Evolutionary conservation across 1,140 invertebrate species (phyloP).

Genomic region (Drosophila orosa): DNA sequence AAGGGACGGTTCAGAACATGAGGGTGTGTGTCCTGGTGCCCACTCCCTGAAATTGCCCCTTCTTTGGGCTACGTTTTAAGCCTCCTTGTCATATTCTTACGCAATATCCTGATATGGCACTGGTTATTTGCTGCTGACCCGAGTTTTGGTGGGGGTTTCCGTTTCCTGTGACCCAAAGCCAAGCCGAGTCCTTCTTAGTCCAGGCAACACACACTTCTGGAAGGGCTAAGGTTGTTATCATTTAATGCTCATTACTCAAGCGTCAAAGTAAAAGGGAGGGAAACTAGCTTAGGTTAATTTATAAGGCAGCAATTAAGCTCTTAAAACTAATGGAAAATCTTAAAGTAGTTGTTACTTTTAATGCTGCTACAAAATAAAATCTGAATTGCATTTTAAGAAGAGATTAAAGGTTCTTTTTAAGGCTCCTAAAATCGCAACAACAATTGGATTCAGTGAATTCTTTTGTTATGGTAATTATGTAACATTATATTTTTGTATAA

Average conservation of each 20-base stretch:
- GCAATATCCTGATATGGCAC: conserved; percentile 60
- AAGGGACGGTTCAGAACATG: conserved; percentile 8
- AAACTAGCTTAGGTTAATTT: too few relatives aligned
- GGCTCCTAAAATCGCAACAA: not conserved
- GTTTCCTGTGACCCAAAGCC: not conserved
- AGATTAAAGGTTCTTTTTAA: not conserved
- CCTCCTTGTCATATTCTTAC: conserved; percentile 72
- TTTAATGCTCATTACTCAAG: conserved; percentile 18
- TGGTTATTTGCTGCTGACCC: conserved; percentile 20
- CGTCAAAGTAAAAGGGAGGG: not conserved
- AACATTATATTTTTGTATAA: not conserved
- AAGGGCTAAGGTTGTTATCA: conserved; percentile 6
- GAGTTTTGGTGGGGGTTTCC: not conserved
- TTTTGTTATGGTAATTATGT: too few relatives aligned
- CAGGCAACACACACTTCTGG: conserved; percentile 15
- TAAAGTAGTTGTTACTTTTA: not conserved
- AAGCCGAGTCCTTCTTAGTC: conserved; percentile 5
- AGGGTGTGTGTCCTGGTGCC: conserved; percentile 28
- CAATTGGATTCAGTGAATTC: too few relatives aligned
- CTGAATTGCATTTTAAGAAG: not conserved
- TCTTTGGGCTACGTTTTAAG: conserved; percentile 49
- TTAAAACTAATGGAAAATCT: not conserved
- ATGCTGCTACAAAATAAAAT: not conserved
- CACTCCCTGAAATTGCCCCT: not conserved
- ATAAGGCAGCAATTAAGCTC: not conserved